These are phyloP conservation scores for Craniophora ligustri DNA, from an alignment of 2,888 invertebrate genomes.

Conservation along the genomic window DNA sequence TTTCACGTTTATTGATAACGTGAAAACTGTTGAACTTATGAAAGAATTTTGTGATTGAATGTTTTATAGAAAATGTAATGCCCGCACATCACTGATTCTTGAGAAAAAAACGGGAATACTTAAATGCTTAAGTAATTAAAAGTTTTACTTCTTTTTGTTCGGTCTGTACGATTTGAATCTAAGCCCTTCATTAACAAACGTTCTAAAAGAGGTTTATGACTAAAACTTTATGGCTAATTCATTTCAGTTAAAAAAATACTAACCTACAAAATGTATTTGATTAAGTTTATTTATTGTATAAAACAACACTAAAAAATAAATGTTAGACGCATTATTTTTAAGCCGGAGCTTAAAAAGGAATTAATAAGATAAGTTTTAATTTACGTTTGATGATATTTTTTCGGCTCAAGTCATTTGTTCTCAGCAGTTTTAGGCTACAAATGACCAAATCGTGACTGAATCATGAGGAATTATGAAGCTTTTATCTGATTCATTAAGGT, in stretches of 20 bases:
- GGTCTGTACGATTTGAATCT: slow-evolving; percentile 8
- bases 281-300: no score
- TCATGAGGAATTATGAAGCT: slow-evolving; percentile 17
- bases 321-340: no score
- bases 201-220: neutral
- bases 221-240: neutral
- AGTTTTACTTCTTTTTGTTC: slow-evolving; percentile 27
- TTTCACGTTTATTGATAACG: slow-evolving; percentile 30
- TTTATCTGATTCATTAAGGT: neutral
- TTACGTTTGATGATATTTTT: slow-evolving; percentile 37
- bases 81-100: neutral
- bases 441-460: slow-evolving; percentile 35
- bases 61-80: slow-evolving; percentile 29
- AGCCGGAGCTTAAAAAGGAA: neutral
- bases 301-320: neutral
- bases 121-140: slow-evolving; percentile 1
- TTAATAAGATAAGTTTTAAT: slow-evolving; percentile 35
- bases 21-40: slow-evolving; percentile 13
- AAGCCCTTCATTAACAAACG: neutral
- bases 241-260: neutral
- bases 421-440: slow-evolving; percentile 33
- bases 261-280: no score
- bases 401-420: slow-evolving; percentile 24
- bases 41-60: slow-evolving; percentile 26
- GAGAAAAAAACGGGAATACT: neutral